These are phyloP conservation scores for Atopsyche davidsoni DNA, from an alignment of 1,140 invertebrate species.

Conservation along the genomic window DNA sequence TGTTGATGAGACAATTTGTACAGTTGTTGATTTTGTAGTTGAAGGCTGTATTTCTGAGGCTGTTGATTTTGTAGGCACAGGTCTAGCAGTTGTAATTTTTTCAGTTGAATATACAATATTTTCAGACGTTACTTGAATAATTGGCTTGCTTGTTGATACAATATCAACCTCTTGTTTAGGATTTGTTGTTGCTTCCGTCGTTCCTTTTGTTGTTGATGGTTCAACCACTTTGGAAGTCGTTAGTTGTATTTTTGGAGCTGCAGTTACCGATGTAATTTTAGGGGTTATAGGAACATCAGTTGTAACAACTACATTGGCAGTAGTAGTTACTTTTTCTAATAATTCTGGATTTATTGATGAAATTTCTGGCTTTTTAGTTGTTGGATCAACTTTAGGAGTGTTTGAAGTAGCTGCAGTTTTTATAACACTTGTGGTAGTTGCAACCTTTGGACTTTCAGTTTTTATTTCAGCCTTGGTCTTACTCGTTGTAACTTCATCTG, in stretches of 20 bases:
- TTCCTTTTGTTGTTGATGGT: constrained; percentile 10
- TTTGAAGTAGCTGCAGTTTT: constrained; percentile 19
- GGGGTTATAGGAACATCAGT: too few species aligned
- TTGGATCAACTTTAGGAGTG: constrained; percentile 31
- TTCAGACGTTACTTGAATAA: too few species aligned
- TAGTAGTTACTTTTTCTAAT: too few species aligned
- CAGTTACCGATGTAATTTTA: background rate
- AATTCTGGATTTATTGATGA: too few species aligned
- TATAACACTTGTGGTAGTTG: constrained; percentile 12
- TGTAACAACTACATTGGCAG: too few species aligned
- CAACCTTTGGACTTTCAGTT: background rate
- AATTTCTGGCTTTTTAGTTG: constrained; percentile 14
- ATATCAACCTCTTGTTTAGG: too few species aligned
- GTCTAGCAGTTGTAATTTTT: background rate
- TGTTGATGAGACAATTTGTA: constrained; percentile 5
- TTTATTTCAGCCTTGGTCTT: background rate
- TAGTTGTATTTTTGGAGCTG: constrained; percentile 7
- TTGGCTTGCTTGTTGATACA: too few species aligned
- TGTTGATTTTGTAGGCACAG: too few species aligned
- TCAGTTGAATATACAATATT: too few species aligned
- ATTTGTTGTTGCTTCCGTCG: too few species aligned
- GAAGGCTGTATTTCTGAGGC: too few species aligned
- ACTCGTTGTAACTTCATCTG: background rate
- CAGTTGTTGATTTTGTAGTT: too few species aligned
- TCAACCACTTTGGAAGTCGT: constrained; percentile 18